Evolutionary conservation across 2,797 vertebrate species (phyloP).

Genomic region (Enteromius viviparus): DNA sequence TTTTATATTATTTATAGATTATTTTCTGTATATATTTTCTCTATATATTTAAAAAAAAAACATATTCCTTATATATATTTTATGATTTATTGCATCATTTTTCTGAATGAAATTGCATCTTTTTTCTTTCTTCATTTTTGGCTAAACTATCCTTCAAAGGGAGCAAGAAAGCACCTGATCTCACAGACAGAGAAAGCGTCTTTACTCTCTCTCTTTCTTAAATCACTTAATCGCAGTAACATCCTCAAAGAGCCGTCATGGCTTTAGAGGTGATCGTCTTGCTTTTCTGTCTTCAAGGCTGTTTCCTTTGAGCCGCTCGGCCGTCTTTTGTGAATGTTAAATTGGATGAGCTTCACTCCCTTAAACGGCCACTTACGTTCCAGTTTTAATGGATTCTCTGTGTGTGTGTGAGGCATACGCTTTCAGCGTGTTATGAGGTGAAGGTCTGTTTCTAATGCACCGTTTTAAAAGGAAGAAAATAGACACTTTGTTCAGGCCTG

Average conservation of each 20-base stretch:
- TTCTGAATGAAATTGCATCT: no score
- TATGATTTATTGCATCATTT: no score
- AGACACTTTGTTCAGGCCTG: not conserved
- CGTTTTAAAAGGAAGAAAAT: not conserved
- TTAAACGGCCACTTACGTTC: slow-evolving; percentile 51
- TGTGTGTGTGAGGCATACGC: not conserved
- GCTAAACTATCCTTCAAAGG: not conserved
- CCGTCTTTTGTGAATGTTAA: slow-evolving; percentile 53
- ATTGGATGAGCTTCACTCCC: slow-evolving; percentile 45
- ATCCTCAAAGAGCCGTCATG: slow-evolving; percentile 18
- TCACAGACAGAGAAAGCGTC: slow-evolving; percentile 9
- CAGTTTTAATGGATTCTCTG: slow-evolving; percentile 51
- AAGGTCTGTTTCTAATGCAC: slow-evolving; percentile 35
- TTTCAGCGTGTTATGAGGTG: slow-evolving; percentile 13
- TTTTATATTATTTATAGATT: no score
- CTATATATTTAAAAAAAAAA: no score
- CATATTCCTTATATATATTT: no score
- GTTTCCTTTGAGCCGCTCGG: slow-evolving; percentile 32
- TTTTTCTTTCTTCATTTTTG: no score
- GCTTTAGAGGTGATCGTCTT: slow-evolving; percentile 37
- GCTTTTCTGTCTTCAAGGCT: slow-evolving; percentile 48
- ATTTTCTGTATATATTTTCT: no score
- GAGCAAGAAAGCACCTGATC: not conserved
- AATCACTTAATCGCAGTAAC: slow-evolving; percentile 37
- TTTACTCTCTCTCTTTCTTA: not conserved